Evolutionary conservation across 2,888 invertebrate genomes (phyloP), one percentile per base, ranked within the genome.

Genomic region (Empis stercorea): DNA sequence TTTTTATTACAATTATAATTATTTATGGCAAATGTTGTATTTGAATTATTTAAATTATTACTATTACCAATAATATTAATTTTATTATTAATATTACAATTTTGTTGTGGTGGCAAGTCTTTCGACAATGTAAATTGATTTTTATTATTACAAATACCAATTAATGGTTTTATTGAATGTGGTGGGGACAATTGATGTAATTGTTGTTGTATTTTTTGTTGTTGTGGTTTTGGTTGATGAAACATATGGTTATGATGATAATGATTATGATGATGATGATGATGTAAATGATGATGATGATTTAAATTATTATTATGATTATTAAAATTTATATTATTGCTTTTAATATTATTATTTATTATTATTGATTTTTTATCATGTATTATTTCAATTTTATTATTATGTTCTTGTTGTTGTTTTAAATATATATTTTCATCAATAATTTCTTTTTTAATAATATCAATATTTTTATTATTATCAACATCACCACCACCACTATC

Each of bases 1-100:
- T 10, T 43, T 47, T 36, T 48, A 50, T 53, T 54, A 52, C 51
- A 52, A 51, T 53, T 47, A 49, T 49, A 51, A 27, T 45, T 45
- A 42, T 43, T 50, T 17, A 48, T 51, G 47, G 52, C 48, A 49
- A 54, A 46, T 48, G 52, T 44, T 48, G 17, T 13, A 38, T 11
- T 5, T 17, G 38, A 17, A 17, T 38, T 38, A 37, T 9, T 14
- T 37, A 37, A 16, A 38, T 38, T 37, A 16, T 16, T 38, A 38
- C 10, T 38, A 36, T 36, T 36, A 38, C 17, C 16, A 11, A 14
- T n/a, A n/a, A n/a, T 38, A 38, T 13, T 13, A 38, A 13, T 17
- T 10, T 16, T 38, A 17, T 17, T 13, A 38, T 37, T 37, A 15
- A 10, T 16, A 37, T n/a, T 38, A 38, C 17, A 38, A 17, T 16